These are phyloP conservation scores for Telmatochromis bifrenatus DNA, from an alignment of 2,113 vertebrate species.

Conservation along the genomic window DNA sequence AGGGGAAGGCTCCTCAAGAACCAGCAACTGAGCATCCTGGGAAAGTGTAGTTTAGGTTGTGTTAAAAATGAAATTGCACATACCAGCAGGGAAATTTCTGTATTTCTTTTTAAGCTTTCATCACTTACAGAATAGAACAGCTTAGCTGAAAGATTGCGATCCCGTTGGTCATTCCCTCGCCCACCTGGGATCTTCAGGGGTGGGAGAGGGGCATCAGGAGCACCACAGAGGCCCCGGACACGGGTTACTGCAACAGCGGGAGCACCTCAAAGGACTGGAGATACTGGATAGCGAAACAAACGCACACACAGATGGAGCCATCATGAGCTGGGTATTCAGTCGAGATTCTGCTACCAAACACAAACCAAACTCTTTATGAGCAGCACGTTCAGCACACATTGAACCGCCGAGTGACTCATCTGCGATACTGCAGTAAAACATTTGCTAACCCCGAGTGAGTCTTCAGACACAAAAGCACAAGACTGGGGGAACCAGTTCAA, in stretches of 20 bases:
- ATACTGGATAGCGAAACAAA: neutral
- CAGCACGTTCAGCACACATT: neutral
- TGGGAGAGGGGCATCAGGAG: conserved; percentile 99
- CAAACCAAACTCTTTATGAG: neutral
- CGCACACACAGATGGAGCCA: neutral
- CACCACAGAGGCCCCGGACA: conserved; percentile 99
- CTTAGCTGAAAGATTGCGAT: conserved; percentile 99
- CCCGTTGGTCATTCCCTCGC: conserved; percentile 99
- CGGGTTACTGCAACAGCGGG: conserved; percentile 93
- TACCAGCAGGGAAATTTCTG: neutral
- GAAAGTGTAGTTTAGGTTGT: neutral
- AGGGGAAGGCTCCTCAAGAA: conserved; percentile 88
- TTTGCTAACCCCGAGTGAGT: neutral
- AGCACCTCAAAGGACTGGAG: conserved; percentile 80
- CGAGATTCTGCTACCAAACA: neutral
- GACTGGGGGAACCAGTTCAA: neutral
- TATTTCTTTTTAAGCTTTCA: neutral
- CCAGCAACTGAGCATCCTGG: conserved; percentile 94
- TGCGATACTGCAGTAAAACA: conserved; percentile 1
- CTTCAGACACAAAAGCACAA: neutral
- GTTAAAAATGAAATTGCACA: neutral
- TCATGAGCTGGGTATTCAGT: neutral
- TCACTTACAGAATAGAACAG: conserved; percentile 93
- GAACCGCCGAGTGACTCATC: neutral
- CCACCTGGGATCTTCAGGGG: conserved; percentile 99